A percentile compares a stretch with the other conserved stretches of the same genome.
Evolutionary conservation across 2,888 invertebrate species (phyloP).

Genomic region (Masnerella sp.): DNA sequence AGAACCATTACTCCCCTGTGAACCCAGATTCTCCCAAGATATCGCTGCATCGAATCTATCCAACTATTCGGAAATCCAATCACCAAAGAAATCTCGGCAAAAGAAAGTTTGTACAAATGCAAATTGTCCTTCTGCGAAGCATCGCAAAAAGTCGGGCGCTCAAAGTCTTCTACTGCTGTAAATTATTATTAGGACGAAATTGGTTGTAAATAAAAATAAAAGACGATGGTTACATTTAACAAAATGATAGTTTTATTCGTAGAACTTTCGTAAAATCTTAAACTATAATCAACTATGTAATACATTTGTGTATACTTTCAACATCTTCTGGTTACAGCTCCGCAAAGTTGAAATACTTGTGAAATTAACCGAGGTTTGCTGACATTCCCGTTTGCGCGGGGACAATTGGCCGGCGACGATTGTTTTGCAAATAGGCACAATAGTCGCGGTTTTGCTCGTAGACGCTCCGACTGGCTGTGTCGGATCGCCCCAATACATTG

Average conservation of each 20-base stretch:
- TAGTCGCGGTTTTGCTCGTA: conserved; percentile 33
- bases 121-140: conserved; percentile 44
- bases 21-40: not conserved
- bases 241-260: conserved; percentile 45
- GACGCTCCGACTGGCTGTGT: conserved; percentile 48
- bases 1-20: conserved; percentile 47
- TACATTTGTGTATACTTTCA: conserved; percentile 44
- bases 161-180: conserved; percentile 28
- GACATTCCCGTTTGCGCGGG: too few species aligned
- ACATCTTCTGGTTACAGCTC: not conserved
- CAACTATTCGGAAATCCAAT: conserved; percentile 1
- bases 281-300: conserved; percentile 36
- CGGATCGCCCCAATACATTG: conserved; percentile 30
- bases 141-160: conserved; percentile 18
- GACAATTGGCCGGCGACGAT: conserved; percentile 12
- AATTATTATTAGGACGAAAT: not conserved
- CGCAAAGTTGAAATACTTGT: not conserved
- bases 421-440: conserved; percentile 8
- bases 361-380: not conserved
- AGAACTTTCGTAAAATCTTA: conserved; percentile 45
- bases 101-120: conserved; percentile 44
- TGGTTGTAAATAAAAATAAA: conserved; percentile 10
- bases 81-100: conserved; percentile 14
- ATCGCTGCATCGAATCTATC: not conserved
- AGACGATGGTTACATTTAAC: conserved; percentile 32